A percentile compares a stretch with the other conserved stretches of the same genome.
phyloP scores from a whole-genome alignment of 2,888 invertebrate species.

The Yponomeuta malinellus region DNA sequence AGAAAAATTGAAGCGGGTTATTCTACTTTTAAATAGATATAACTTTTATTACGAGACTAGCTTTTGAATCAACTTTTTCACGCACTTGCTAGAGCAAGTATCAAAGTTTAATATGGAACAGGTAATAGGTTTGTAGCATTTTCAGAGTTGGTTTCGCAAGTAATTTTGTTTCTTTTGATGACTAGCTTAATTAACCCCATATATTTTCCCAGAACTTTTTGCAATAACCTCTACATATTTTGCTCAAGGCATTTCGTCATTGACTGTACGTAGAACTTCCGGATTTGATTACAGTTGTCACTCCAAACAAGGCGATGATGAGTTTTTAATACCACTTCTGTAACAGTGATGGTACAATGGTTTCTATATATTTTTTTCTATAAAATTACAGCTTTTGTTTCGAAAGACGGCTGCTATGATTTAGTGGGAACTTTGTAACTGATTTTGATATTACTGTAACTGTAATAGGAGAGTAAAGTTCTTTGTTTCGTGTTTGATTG shows the following conservation, averaged over 20 bases:
- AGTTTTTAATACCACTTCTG: slow-evolving; percentile 33
- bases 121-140: too few species aligned
- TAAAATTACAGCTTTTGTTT: background rate
- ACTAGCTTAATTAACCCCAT: too few species aligned
- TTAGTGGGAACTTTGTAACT: background rate
- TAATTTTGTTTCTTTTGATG: too few species aligned
- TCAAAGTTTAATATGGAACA: too few species aligned
- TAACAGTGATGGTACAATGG: background rate
- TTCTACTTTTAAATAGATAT: too few species aligned
- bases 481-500: background rate
- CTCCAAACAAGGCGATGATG: slow-evolving; percentile 39
- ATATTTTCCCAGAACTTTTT: too few species aligned
- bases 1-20: too few species aligned
- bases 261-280: background rate
- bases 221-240: too few species aligned
- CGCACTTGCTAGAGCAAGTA: too few species aligned
- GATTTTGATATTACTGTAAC: background rate
- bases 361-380: background rate
- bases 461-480: background rate
- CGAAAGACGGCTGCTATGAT: background rate
- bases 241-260: background rate
- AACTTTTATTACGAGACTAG: too few species aligned
- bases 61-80: too few species aligned
- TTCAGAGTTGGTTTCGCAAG: too few species aligned
- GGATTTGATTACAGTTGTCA: background rate